Evolutionary conservation across 1,140 invertebrate species (phyloP), one percentile per base, ranked within the genome.

Genomic region (Sinonovacula constricta): DNA sequence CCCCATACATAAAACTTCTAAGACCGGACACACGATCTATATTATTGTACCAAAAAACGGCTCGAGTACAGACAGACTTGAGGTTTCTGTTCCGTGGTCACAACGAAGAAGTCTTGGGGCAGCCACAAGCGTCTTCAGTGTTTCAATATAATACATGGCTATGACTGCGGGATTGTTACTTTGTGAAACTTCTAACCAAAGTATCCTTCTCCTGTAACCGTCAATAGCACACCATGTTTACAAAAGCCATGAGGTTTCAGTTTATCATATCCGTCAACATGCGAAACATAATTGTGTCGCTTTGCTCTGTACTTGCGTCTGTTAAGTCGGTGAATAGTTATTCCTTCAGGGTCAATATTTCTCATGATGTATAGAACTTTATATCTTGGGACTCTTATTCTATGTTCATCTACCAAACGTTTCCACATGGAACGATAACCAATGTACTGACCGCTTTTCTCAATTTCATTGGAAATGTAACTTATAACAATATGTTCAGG

Each of bases 211-310:
- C 10, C 62, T 66, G 62, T 66, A 66, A 36, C 30, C 5, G 62
- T 66, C 14, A n/a, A 66, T 49, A 12, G 62, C 62, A n/a, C n/a
- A 7, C 12, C 33, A 24, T 66, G 30, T 12, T 36, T 66, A 39
- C 39, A 66, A 39, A 66, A 66, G n/a, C 62, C 33, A 26, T 39
- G 28, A 7, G 33, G 62, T 26, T 66, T 66, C 62, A 66, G 24
- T 66, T 66, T 66, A 34, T 66, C 62, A 12, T 39, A 66, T 7
- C 62, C 62, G 33, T 66, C 34, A 36, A 66, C 34, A 66, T 66
- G 62, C 33, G 14, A 66, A 7, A 66, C 33, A 66, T n/a, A 66
- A 34, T 66, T 66, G 5, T 30, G 62, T 14, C 62, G 31, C 14
- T 66, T 66, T 39, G 39, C 24, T 22, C 18, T 22, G 24, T 39